Evolutionary conservation across 2,888 invertebrate species (phyloP).

Genomic region (Prosapia bicincta): DNA sequence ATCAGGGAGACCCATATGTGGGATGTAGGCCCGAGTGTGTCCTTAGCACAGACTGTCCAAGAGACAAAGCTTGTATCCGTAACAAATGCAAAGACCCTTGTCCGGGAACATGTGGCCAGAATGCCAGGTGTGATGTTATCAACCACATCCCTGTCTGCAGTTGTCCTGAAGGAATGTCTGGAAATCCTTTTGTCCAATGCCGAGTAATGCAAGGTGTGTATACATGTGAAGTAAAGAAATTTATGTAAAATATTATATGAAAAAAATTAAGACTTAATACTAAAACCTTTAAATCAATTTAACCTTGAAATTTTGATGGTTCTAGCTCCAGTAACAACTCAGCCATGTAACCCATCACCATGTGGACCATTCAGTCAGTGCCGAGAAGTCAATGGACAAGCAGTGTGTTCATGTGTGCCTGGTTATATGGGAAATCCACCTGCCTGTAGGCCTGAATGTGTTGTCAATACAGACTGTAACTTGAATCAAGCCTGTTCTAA

Average conservation of each 20-base stretch:
- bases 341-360: slow-evolving; percentile 55
- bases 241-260: too few species aligned
- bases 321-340: slow-evolving; percentile 45
- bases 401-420: slow-evolving; percentile 65
- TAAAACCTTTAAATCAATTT: too few species aligned
- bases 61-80: slow-evolving; percentile 63
- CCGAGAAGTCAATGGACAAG: slow-evolving; percentile 66
- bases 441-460: slow-evolving; percentile 51
- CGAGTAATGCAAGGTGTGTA: slow-evolving; percentile 16
- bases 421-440: slow-evolving; percentile 74
- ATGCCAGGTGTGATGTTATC: slow-evolving; percentile 61
- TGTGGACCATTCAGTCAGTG: slow-evolving; percentile 59
- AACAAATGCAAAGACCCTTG: slow-evolving; percentile 67
- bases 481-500: slow-evolving; percentile 67
- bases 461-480: slow-evolving; percentile 62
- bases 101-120: slow-evolving; percentile 62
- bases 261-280: too few species aligned
- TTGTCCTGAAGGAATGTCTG: slow-evolving; percentile 62
- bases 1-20: slow-evolving; percentile 47
- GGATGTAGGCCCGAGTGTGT: slow-evolving; percentile 76
- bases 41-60: slow-evolving; percentile 68
- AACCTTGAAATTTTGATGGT: too few species aligned
- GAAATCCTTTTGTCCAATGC: slow-evolving; percentile 55
- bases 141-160: slow-evolving; percentile 49
- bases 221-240: too few species aligned